A percentile compares a stretch with the other conserved stretches of the same genome.
phyloP scores from a whole-genome alignment of 1,140 invertebrate genomes.

The Hylyphantes graminicola region DNA sequence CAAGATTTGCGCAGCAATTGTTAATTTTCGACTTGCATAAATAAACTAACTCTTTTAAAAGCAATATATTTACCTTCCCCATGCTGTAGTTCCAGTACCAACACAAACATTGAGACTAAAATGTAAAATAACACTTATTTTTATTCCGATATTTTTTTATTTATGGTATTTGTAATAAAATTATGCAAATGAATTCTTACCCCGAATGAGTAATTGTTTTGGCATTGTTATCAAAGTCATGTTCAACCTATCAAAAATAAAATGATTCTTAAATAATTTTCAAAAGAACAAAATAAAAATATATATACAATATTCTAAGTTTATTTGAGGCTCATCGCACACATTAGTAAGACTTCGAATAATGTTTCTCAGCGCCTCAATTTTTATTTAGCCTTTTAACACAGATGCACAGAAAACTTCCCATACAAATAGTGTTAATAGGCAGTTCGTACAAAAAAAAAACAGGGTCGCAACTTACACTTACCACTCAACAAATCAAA shows the following conservation, averaged over 20 bases:
- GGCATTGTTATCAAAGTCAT: slow-evolving; percentile 39
- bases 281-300: not conserved
- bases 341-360: slow-evolving; percentile 15
- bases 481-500: too few species aligned
- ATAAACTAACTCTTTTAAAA: not conserved
- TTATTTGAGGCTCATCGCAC: slow-evolving; percentile 44
- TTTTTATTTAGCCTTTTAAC: slow-evolving; percentile 21
- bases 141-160: not conserved
- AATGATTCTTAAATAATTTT: not conserved
- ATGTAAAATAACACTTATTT: not conserved
- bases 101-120: slow-evolving; percentile 73
- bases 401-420: not conserved
- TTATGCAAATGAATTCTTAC: slow-evolving; percentile 22
- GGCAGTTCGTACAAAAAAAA: too few species aligned
- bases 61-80: slow-evolving; percentile 71
- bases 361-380: slow-evolving; percentile 46
- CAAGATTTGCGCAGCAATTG: too few species aligned
- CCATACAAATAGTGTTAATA: too few species aligned
- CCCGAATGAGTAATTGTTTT: slow-evolving; percentile 57
- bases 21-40: not conserved
- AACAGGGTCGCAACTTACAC: too few species aligned
- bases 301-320: not conserved
- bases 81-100: slow-evolving; percentile 76
- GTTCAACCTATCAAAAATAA: slow-evolving; percentile 41
- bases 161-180: slow-evolving; percentile 33